These are phyloP conservation scores for Anneissia japonica DNA, from an alignment of 35 echinoderm and acorn worm species.

Conservation along the genomic window DNA sequence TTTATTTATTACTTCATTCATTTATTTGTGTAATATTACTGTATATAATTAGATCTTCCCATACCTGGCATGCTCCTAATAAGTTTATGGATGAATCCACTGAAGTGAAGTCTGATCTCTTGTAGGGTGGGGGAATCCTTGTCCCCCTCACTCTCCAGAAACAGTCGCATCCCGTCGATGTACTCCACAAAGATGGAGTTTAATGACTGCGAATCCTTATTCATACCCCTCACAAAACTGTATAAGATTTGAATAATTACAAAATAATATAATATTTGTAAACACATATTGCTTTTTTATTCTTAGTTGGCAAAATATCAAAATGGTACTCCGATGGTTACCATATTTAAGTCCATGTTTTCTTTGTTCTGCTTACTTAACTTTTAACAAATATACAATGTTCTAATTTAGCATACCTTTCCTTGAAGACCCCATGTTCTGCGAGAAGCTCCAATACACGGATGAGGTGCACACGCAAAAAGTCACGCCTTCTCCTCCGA, in stretches of 20 bases:
- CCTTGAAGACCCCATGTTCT: slow-evolving; percentile 87
- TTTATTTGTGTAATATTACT: too few species aligned
- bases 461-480: slow-evolving; percentile 83
- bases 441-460: slow-evolving; percentile 87
- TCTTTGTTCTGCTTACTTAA: too few species aligned
- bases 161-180: slow-evolving; percentile 80
- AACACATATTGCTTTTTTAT: too few species aligned
- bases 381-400: too few species aligned
- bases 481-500: slow-evolving; percentile 82
- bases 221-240: slow-evolving; percentile 49
- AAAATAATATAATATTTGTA: too few species aligned
- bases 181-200: slow-evolving; percentile 66
- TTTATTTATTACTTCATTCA: too few species aligned
- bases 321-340: too few species aligned
- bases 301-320: too few species aligned
- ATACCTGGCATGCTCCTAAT: slow-evolving; percentile 90
- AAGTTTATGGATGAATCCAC: slow-evolving; percentile 73
- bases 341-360: too few species aligned
- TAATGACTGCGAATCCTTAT: slow-evolving; percentile 57
- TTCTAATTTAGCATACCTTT: slow-evolving; percentile 67
- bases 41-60: too few species aligned
- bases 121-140: slow-evolving; percentile 81
- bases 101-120: slow-evolving; percentile 95
- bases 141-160: slow-evolving; percentile 85
- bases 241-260: slow-evolving; percentile 3